Conservation (phyloP, 2,797 vertebrate species). For the Craterocephalus amniculus region DNA sequence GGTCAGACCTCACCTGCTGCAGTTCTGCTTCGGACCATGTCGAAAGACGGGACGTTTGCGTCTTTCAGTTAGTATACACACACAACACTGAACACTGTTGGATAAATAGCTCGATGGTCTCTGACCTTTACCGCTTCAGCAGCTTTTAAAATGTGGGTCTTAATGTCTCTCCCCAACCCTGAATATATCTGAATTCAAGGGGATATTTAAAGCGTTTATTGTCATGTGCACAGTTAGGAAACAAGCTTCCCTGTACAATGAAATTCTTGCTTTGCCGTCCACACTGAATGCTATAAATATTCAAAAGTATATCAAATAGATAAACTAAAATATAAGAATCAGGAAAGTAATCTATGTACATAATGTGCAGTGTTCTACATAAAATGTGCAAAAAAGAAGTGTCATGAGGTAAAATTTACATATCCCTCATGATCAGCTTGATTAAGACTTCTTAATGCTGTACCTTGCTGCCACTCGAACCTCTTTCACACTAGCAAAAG, state of each 20-base stretch:
- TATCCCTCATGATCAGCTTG: neutral
- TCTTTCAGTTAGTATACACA: constrained; percentile 38
- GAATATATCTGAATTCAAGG: too few relatives aligned
- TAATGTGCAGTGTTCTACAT: too few relatives aligned
- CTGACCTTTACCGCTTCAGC: constrained; percentile 22
- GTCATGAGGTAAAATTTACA: too few relatives aligned
- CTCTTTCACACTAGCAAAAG: neutral
- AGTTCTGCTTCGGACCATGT: constrained; percentile 18
- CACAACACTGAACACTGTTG: constrained; percentile 57
- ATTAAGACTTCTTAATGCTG: neutral
- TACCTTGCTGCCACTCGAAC: constrained; percentile 1
- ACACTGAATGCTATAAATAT: too few relatives aligned
- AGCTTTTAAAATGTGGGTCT: constrained; percentile 18
- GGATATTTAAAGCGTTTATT: too few relatives aligned
- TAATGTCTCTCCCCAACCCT: neutral
- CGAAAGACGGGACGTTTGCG: constrained; percentile 9
- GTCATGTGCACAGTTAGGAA: too few relatives aligned
- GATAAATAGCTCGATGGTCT: constrained; percentile 54
- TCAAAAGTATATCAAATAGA: too few relatives aligned
- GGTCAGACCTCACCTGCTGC: constrained; percentile 19
- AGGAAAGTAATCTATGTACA: too few relatives aligned
- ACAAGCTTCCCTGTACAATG: too few relatives aligned
- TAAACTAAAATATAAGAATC: too few relatives aligned
- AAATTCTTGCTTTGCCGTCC: too few relatives aligned
- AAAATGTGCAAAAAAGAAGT: too few relatives aligned